Evolutionary conservation across 2,888 invertebrate genomes (phyloP).

Genomic region (Apantesis nais): DNA sequence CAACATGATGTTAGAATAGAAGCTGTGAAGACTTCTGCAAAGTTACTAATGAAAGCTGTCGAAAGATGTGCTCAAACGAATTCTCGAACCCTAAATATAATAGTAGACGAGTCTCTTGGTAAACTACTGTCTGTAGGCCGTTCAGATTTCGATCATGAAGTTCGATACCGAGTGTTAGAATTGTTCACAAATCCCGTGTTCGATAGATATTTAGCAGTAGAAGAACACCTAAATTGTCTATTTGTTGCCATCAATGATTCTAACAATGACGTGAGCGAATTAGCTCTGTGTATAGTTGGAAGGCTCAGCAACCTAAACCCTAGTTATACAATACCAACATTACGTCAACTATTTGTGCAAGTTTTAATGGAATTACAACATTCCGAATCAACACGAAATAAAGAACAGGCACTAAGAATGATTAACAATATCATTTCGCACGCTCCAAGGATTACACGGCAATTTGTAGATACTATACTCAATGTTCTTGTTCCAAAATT

Average conservation of each 20-base stretch:
- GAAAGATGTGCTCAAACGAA: conserved; percentile 87
- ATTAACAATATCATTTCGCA: conserved; percentile 97
- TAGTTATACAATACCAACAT: conserved; percentile 98
- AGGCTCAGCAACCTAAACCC: conserved; percentile 97
- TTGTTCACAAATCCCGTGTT: conserved; percentile 95
- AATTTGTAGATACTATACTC: conserved; percentile 97
- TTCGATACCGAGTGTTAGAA: conserved; percentile 95
- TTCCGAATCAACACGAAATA: conserved; percentile 97
- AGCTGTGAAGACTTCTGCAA: conserved; percentile 96
- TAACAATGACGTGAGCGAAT: conserved; percentile 96
- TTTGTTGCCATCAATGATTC: conserved; percentile 99
- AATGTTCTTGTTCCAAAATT: conserved; percentile 96
- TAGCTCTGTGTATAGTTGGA: conserved; percentile 96
- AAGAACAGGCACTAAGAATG: conserved; percentile 98
- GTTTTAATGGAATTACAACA: conserved; percentile 96
- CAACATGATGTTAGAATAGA: conserved; percentile 95
- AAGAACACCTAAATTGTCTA: conserved; percentile 96
- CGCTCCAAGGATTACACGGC: conserved; percentile 96
- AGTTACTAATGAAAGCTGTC: conserved; percentile 93
- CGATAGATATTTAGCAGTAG: conserved; percentile 97
- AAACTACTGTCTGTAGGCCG: conserved; percentile 96
- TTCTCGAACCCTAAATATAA: conserved; percentile 93
- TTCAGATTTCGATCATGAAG: conserved; percentile 97
- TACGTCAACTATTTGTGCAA: conserved; percentile 96
- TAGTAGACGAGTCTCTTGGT: conserved; percentile 96